Evolutionary conservation across 2,113 vertebrate genomes (phyloP).

Genomic region (Elgaria multicarinata): DNA sequence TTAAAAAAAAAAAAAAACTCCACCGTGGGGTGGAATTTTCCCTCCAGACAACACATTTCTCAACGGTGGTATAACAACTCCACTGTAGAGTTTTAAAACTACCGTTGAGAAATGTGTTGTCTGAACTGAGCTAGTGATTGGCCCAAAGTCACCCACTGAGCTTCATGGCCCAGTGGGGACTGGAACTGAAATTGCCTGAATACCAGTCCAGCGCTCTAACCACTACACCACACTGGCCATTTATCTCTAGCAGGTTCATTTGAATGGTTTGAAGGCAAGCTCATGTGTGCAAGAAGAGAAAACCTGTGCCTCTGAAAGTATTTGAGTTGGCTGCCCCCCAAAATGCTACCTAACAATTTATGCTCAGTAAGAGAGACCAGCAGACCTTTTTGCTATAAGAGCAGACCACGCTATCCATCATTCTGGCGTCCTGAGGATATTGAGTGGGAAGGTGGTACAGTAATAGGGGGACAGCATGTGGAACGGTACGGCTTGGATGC

Average conservation of each 20-base stretch:
- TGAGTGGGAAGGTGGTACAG: conserved; percentile 17
- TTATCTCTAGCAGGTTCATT: not conserved
- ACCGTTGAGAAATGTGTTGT: too few species aligned
- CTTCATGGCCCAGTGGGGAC: too few species aligned
- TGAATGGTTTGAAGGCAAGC: conserved; percentile 27
- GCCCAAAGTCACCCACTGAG: too few species aligned
- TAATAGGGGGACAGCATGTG: conserved; percentile 37
- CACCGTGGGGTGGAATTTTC: too few species aligned
- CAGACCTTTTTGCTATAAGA: conserved; percentile 37
- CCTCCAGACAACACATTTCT: too few species aligned
- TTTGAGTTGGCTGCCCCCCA: conserved; percentile 60
- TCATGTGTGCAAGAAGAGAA: conserved; percentile 37
- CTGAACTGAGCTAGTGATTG: too few species aligned
- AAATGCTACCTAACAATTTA: conserved; percentile 65
- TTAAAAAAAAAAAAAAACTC: too few species aligned
- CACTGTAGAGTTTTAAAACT: too few species aligned
- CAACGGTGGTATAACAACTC: too few species aligned
- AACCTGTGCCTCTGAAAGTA: conserved; percentile 58
- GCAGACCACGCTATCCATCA: conserved; percentile 32
- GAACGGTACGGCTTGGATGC: conserved; percentile 42
- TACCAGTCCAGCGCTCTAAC: too few species aligned
- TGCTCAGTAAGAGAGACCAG: conserved; percentile 48
- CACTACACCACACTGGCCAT: too few species aligned
- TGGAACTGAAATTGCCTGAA: too few species aligned
- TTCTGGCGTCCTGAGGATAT: conserved; percentile 54